Evolutionary conservation across 2,113 vertebrate species (phyloP), one percentile per base, ranked within the genome.

Genomic region (Tenebrosternarchus preto): DNA sequence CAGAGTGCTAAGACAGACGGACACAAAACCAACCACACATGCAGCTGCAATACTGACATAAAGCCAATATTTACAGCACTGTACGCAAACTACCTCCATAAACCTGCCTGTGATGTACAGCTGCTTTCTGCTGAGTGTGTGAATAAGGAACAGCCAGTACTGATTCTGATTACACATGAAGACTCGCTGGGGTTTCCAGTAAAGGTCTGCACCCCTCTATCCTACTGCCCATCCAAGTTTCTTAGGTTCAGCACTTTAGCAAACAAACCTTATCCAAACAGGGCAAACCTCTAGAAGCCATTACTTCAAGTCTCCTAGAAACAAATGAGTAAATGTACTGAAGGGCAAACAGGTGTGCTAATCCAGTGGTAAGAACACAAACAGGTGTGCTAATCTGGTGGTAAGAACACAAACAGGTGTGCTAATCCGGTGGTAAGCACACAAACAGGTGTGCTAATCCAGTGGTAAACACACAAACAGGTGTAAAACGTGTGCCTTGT

Each of bases 121-220:
- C 36, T 76, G 29, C 55, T 73, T 59, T 24, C 55, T 59, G 11
- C n/a, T 56, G 57, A n/a, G 59, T 24, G 71, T 73, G 55, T 9
- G 2, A 22, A 8, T 27, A 60, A 22, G 4, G 22, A 17, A 12
- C 61, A 56, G 43, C 60, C 24, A 19, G 22, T 43, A 50, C n/a
- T n/a, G 55, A 67, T 24, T 31, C 20, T 8, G 12, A 4, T 11
- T 33, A 22, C 24, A 20, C 29, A n/a, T 1, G 24, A 76, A 64
- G 24, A 20, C 17, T n/a, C 29, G 20, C 17, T 60, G 53, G 31
- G 1, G 63, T 66, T 76, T 66, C 29, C 20, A 19, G 12, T 36
- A 19, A 63, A 20, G 36, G 74, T 29, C 56, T 22, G 27, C 17
- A 19, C 7, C 27, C 33, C 25, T 19, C 27, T 50, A 5, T 20